Base-by-base conservation (phyloP, 2,888 invertebrate species). In the Atethmia centrago region DNA sequence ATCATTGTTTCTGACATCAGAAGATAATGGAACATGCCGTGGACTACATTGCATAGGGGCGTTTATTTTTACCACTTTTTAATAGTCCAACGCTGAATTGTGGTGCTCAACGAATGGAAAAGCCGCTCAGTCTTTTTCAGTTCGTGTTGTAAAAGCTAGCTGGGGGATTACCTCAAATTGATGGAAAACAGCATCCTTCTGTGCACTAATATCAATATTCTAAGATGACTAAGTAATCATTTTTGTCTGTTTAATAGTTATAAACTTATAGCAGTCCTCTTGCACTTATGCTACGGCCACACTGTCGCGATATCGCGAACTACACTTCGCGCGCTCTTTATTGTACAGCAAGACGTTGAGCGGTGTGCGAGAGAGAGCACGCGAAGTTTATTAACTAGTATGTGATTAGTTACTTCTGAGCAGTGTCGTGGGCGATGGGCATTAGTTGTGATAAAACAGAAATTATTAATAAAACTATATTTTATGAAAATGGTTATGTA, bases 91-190 rank as follows among this genome's bases (percentile, higher is more conserved):
- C 49, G n/a, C 42, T 42, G 76, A 58, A 56, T 56, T 49, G 59
- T 59, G 51, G 59, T 21, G 40, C 19, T 40, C 51, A 65, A 31
- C 53, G 47, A 70, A 77, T 51, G 42, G 56, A 62, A 76, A 69
- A 69, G 42, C 36, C 45, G 62, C 40, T 69, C 31, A 12, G 45
- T 53, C 28, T 16, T 61, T 77, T 77, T 53, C 31, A 53, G 31
- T 69, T 55, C 75, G 47, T 61, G 69, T 69, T 61, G 59, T 55
- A 61, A 77, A 68, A 68, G 61, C 69, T 55, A 31, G 40, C 7
- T 2, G 12, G 16, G 5, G 59, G 61, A 77, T 75, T 68, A 61
- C 67, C 53, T 61, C 25, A 53, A 75, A 75, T 68, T 40, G 47
- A 77, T 68, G 25, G 21, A 53, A 42, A 75, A 77, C 25, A 12